These are phyloP conservation scores for Maylandia zebra DNA, from an alignment of 2,113 vertebrate species.

Conservation along the genomic window DNA sequence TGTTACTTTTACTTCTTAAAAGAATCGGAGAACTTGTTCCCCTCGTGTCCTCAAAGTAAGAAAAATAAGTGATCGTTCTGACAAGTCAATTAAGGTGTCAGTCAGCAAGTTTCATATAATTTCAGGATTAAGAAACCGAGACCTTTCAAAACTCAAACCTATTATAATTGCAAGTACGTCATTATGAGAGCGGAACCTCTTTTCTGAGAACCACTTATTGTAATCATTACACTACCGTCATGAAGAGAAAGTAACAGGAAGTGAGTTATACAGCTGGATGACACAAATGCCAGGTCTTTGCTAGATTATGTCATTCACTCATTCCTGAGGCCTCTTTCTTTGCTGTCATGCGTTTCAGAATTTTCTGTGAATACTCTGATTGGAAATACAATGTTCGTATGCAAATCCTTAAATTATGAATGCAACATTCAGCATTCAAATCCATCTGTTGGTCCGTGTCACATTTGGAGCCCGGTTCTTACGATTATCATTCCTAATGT, in stretches of 20 bases:
- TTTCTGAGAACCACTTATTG: not conserved
- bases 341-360: not conserved
- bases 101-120: not conserved
- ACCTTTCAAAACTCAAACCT: not conserved
- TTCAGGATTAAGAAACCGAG: not conserved
- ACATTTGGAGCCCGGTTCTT: not conserved
- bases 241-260: not conserved
- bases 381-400: not conserved
- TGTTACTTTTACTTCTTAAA: not conserved
- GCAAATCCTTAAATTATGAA: not conserved
- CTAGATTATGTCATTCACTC: not conserved
- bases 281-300: not conserved
- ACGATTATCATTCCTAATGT: not conserved
- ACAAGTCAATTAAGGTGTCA: not conserved
- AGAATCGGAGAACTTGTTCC: not conserved
- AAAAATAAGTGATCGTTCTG: not conserved
- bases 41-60: not conserved
- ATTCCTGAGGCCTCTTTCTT: not conserved
- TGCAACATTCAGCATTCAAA: not conserved
- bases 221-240: not conserved
- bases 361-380: not conserved
- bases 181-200: not conserved
- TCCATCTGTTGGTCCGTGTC: conserved; percentile 3
- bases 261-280: not conserved
- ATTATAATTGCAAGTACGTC: not conserved